A percentile compares a stretch with the other conserved stretches of the same genome.
These are phyloP conservation scores for Theocolax elegans DNA, from an alignment of 1,140 invertebrate genomes.

Conservation along the genomic window DNA sequence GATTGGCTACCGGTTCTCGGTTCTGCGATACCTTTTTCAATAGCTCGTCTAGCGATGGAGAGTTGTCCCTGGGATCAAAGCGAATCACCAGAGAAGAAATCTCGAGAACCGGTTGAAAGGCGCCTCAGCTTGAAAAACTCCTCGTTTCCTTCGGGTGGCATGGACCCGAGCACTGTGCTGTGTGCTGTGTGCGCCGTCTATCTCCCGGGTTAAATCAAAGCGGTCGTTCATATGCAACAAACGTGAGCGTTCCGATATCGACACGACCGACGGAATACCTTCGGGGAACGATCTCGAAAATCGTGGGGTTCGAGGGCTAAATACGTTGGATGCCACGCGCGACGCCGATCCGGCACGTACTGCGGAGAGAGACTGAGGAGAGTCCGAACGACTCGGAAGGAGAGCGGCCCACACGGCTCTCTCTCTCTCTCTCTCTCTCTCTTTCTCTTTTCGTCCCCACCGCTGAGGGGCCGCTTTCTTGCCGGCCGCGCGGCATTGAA, in stretches of 20 bases:
- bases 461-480: constrained; percentile 55
- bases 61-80: not conserved
- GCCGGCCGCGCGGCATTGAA: constrained; percentile 62
- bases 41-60: no score
- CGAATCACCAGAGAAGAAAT: not conserved
- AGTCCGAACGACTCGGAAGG: not conserved
- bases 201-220: no score
- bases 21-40: no score
- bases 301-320: no score
- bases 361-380: constrained; percentile 44
- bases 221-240: no score
- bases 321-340: not conserved
- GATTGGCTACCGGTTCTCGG: no score
- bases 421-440: constrained; percentile 18
- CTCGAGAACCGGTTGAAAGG: constrained; percentile 4
- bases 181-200: no score
- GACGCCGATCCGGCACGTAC: constrained; percentile 40
- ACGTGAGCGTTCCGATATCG: no score
- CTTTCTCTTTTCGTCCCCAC: constrained; percentile 16
- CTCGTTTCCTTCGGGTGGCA: not conserved
- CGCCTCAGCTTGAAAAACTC: not conserved
- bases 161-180: no score
- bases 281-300: no score
- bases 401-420: constrained; percentile 31
- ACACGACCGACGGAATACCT: no score